These are phyloP conservation scores for Umimayanthus kanabou DNA, from an alignment of 92 coral and sea anemone genomes.

Conservation along the genomic window DNA sequence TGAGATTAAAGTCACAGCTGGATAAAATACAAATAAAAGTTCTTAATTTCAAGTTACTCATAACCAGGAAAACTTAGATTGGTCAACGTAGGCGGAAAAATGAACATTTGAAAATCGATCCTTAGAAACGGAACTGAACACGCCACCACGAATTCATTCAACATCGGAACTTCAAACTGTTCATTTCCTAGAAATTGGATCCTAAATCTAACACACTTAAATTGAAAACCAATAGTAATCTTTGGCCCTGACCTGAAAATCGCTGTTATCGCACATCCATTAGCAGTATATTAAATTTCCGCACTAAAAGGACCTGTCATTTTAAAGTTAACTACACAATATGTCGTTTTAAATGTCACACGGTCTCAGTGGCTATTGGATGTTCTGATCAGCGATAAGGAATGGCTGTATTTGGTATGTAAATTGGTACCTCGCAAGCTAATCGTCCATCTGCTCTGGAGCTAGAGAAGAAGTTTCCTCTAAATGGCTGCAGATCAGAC, in stretches of 20 bases:
- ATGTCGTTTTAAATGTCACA: neutral
- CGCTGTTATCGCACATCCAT: neutral
- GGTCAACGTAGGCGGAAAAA: neutral
- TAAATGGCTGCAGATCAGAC: neutral
- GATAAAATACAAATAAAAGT: too few relatives aligned
- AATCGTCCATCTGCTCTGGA: neutral
- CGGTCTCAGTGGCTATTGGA: neutral
- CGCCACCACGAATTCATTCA: neutral
- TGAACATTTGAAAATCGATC: neutral
- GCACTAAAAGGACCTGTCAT: neutral
- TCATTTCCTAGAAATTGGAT: neutral
- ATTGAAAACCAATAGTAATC: neutral
- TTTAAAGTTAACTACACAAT: neutral
- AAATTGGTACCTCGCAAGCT: neutral
- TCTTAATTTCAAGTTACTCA: neutral
- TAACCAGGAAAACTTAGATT: neutral
- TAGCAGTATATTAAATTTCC: conserved; percentile 3
- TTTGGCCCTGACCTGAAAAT: neutral
- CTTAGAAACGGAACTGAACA: conserved; percentile 10
- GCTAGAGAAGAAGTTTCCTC: neutral
- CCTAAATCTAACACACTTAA: neutral
- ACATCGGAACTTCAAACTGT: conserved; percentile 12
- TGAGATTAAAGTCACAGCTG: too few relatives aligned
- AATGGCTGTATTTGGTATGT: neutral
- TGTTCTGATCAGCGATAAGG: neutral